Percentiles rank a stretch among this genome's conserved stretches.
These are phyloP conservation scores for Tinea trinotella DNA, from an alignment of 2,888 invertebrate species.

Conservation along the genomic window DNA sequence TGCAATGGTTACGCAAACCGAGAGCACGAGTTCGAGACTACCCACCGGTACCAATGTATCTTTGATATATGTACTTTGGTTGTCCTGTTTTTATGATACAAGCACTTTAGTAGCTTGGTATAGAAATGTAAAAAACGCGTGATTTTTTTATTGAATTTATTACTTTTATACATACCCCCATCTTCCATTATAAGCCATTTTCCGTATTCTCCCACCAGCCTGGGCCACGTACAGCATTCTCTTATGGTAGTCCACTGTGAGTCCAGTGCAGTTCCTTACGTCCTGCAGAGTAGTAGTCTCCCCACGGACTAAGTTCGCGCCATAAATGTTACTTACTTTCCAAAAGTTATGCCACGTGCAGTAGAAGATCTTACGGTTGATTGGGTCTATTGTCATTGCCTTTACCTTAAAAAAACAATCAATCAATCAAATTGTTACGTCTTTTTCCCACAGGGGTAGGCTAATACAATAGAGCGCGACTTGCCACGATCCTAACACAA, in stretches of 20 bases:
- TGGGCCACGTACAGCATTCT: slow-evolving; percentile 84
- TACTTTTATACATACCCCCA: slow-evolving; percentile 38
- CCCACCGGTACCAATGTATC: too few relatives aligned
- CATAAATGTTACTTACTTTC: slow-evolving; percentile 61
- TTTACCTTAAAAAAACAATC: slow-evolving; percentile 52
- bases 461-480: too few relatives aligned
- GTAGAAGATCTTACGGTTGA: slow-evolving; percentile 72
- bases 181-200: slow-evolving; percentile 44
- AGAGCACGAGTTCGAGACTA: too few relatives aligned
- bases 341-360: slow-evolving; percentile 55
- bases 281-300: slow-evolving; percentile 46
- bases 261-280: slow-evolving; percentile 48
- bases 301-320: slow-evolving; percentile 68
- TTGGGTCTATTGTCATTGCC: slow-evolving; percentile 76
- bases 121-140: too few relatives aligned
- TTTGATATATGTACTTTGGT: too few relatives aligned
- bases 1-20: too few relatives aligned
- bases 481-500: too few relatives aligned
- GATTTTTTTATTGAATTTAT: too few relatives aligned
- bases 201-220: slow-evolving; percentile 53
- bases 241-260: slow-evolving; percentile 66
- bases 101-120: too few relatives aligned
- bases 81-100: too few relatives aligned
- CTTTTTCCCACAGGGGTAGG: too few relatives aligned
- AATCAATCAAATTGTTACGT: too few relatives aligned